Percentiles rank a stretch among this genome's conserved stretches.
phyloP scores from a whole-genome alignment of 2,797 vertebrate genomes.

The Argentina silus region DNA sequence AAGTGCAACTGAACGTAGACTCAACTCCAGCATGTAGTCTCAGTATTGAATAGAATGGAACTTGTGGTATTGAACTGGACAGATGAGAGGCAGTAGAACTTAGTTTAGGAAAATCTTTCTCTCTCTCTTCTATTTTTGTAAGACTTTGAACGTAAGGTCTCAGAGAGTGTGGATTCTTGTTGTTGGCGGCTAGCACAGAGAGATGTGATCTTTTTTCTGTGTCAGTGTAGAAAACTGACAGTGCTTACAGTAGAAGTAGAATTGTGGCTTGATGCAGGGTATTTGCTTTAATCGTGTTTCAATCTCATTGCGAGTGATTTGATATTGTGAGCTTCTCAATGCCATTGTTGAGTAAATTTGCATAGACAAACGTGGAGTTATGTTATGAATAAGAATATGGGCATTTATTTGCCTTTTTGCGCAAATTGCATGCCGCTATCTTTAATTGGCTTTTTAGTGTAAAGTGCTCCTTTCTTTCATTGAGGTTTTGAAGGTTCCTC shows the following conservation, averaged over 20 bases:
- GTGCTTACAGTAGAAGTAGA: constrained; percentile 61
- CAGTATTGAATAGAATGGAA: constrained; percentile 25
- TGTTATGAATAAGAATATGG: constrained; percentile 73
- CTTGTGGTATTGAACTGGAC: constrained; percentile 14
- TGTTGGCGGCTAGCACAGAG: constrained; percentile 37
- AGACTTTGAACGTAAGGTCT: constrained; percentile 9
- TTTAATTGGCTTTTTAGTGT: constrained; percentile 46
- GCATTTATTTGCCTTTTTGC: constrained; percentile 49
- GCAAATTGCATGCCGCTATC: constrained; percentile 66
- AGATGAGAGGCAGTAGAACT: constrained; percentile 4
- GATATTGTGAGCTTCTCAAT: constrained; percentile 73
- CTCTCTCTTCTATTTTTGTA: constrained; percentile 25
- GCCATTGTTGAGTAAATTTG: constrained; percentile 76
- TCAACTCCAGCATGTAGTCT: constrained; percentile 24
- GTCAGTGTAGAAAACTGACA: constrained; percentile 45
- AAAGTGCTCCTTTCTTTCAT: constrained; percentile 45
- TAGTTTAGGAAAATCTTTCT: constrained; percentile 5
- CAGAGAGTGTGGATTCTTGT: constrained; percentile 14
- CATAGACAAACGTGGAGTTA: constrained; percentile 82
- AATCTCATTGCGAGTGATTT: constrained; percentile 32
- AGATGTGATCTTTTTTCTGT: constrained; percentile 42
- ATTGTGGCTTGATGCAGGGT: constrained; percentile 55
- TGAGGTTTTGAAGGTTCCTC: constrained; percentile 51
- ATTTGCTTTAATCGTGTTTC: constrained; percentile 42
- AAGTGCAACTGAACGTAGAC: constrained; percentile 20